These are phyloP conservation scores for Hecatera dysodea DNA, from an alignment of 2,888 invertebrate species.

Conservation along the genomic window DNA sequence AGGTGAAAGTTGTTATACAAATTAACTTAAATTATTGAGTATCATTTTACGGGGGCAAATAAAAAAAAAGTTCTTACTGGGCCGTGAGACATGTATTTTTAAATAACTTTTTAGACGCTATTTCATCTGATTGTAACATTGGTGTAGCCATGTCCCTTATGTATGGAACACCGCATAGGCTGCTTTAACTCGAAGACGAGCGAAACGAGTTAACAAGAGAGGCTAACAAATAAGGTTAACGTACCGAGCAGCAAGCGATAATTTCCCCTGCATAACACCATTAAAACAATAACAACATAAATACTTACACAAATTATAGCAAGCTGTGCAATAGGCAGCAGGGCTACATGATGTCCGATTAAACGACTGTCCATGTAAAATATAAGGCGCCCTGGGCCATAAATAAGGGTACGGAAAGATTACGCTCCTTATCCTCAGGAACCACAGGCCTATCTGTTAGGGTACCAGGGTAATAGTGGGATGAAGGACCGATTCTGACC, in stretches of 20 bases:
- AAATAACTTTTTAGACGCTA: too few relatives aligned
- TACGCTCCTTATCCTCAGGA: conserved; percentile 64
- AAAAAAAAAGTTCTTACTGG: too few relatives aligned
- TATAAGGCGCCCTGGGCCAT: conserved; percentile 69
- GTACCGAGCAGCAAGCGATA: not conserved
- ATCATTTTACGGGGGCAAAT: too few relatives aligned
- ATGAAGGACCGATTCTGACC: conserved; percentile 20
- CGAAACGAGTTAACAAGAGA: too few relatives aligned
- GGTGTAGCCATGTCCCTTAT: too few relatives aligned
- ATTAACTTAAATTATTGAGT: too few relatives aligned
- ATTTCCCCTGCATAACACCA: not conserved
- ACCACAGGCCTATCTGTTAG: conserved; percentile 64
- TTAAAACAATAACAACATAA: conserved; percentile 25
- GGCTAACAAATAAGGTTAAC: too few relatives aligned
- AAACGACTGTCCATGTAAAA: conserved; percentile 63
- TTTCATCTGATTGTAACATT: too few relatives aligned
- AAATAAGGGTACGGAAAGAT: conserved; percentile 76
- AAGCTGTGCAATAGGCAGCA: conserved; percentile 35
- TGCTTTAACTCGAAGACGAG: not conserved
- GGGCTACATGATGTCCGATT: conserved; percentile 54
- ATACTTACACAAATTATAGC: conserved; percentile 35
- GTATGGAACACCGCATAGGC: too few relatives aligned
- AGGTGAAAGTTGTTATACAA: too few relatives aligned
- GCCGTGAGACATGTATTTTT: too few relatives aligned
- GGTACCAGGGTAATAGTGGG: conserved; percentile 5